Conservation (phyloP, 2,797 vertebrate species). For the Tiaroga cobitis region DNA sequence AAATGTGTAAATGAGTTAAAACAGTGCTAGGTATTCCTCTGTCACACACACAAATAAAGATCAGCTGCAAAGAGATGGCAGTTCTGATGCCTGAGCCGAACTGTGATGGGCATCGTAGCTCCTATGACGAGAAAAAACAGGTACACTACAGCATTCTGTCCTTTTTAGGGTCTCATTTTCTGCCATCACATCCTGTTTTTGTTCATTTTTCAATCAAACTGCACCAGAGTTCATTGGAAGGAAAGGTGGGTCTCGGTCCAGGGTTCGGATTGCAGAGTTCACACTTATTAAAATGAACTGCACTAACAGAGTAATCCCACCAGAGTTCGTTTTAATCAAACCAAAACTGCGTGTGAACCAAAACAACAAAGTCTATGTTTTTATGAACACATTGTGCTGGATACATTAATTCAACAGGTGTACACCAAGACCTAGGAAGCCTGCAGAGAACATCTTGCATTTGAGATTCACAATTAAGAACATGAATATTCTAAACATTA, state of each 20-base stretch:
- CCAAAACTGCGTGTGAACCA: neutral
- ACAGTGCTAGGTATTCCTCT: neutral
- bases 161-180: too few relatives aligned
- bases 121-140: neutral
- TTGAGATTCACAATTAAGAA: neutral
- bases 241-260: neutral
- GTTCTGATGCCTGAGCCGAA: neutral
- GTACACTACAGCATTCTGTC: neutral
- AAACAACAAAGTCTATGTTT: neutral
- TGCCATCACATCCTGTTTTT: neutral
- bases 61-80: neutral
- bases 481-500: neutral
- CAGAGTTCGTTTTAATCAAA: neutral
- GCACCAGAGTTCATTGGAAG: neutral
- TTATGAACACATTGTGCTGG: neutral
- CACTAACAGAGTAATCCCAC: neutral
- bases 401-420: neutral
- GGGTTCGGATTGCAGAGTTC: neutral
- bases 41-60: neutral
- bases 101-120: neutral
- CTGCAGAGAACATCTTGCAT: neutral
- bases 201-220: neutral
- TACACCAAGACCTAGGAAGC: too few relatives aligned
- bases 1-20: neutral
- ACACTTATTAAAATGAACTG: neutral